phyloP scores from a whole-genome alignment of 2,888 invertebrate genomes.

The Nomada fucata region DNA sequence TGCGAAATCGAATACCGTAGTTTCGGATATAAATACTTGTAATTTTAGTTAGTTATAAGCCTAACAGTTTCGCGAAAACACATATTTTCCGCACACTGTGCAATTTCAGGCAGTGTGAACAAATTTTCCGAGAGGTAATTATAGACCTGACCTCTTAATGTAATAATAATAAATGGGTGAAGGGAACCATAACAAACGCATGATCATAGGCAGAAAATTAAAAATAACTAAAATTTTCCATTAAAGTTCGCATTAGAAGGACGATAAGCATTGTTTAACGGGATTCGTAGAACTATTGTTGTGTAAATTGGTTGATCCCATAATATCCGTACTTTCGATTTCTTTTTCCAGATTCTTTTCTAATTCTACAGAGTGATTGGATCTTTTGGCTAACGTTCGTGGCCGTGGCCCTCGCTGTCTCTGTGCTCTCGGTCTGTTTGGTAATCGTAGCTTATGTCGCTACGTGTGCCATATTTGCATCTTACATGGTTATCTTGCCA shows the following conservation, averaged over 20 bases:
- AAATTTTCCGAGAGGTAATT: no score
- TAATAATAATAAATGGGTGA: no score
- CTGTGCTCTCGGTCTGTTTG: constrained; percentile 84
- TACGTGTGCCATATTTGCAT: constrained; percentile 87
- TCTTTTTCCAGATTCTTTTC: constrained; percentile 83
- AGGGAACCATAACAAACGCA: no score
- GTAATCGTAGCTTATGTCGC: constrained; percentile 87
- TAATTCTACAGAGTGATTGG: constrained; percentile 85
- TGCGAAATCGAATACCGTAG: no score
- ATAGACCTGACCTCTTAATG: no score
- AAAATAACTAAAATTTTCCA: neutral
- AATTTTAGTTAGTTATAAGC: no score
- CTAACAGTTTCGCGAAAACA: no score
- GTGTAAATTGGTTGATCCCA: neutral
- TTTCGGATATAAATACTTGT: no score
- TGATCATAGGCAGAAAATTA: no score
- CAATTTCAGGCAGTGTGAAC: no score
- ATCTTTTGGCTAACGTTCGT: constrained; percentile 88
- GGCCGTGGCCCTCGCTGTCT: constrained; percentile 85
- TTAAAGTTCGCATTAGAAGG: neutral
- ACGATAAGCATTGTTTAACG: neutral
- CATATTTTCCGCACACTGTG: no score
- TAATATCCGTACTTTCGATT: neutral
- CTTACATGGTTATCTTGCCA: constrained; percentile 87
- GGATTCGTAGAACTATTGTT: neutral